Base-by-base conservation (phyloP, 1,140 invertebrate species). In the Drosophila kepulauana region DNA sequence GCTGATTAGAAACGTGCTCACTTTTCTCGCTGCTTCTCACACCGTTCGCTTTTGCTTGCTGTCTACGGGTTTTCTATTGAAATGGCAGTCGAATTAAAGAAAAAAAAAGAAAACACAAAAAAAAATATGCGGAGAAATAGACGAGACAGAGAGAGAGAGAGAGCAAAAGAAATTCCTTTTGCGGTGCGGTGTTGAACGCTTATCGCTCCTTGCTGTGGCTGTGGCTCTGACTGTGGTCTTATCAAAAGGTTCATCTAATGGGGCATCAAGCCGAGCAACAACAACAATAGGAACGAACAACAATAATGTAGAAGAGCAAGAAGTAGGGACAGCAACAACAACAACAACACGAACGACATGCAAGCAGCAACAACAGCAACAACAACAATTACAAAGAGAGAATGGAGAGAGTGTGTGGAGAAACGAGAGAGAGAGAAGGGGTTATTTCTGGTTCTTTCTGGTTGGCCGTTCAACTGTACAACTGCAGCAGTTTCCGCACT, bases 401-500 rank as follows among this genome's bases (percentile, higher is more conserved):
- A 20, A 16, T 13, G 7, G 5, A 35, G 41, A 16, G 11, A 15
- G 10, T 0, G 30, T 13, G 7, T 10, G 54, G 43, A 25, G 11
- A 15, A 15, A 10, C 11, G 20, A 8, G 1, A 0, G n/a, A 38
- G 35, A 15, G 63, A 35, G 11, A n/a, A 20, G 1, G 2, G 13
- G 6, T 16, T 52, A 20, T 33, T 35, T 28, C 10, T 30, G 33
- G 5, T 56, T 35, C 7, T 54, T 35, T 66, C 59, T 71, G 59
- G 45, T 54, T 68, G 74, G 38, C 70, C 61, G 82, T 76, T 84
- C 80, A 84, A 82, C 80, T 84, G 77, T 75, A 88, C 84, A 88
- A 87, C 84, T 87, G 80, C 84, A 87, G 84, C 84, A 78, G 85
- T 75, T 87, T 88, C 84, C 84, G 84, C 71, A 75, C 80, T 88